phyloP scores from a whole-genome alignment of 2,797 vertebrate species.

The Corythornis leucogaster region DNA sequence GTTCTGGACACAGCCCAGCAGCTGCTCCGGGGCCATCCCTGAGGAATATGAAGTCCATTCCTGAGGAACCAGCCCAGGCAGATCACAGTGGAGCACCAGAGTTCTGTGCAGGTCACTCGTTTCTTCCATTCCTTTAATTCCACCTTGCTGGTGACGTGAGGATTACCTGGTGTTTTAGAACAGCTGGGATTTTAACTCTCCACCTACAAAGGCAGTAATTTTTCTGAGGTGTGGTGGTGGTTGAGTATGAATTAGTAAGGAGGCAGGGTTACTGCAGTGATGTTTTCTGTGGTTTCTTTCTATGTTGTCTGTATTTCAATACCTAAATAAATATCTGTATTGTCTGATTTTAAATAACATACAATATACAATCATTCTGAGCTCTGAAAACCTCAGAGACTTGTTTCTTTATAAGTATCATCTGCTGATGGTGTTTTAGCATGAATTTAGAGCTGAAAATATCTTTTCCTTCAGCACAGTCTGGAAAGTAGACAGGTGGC shows the following conservation, averaged over 20 bases:
- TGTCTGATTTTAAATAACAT: not conserved
- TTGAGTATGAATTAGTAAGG: not conserved
- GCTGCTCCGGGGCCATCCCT: not conserved
- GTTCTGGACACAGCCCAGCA: not conserved
- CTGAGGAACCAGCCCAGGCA: conserved; percentile 66
- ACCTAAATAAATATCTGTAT: not conserved
- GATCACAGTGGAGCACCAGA: conserved; percentile 62
- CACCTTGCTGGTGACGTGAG: not conserved
- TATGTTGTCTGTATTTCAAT: not conserved
- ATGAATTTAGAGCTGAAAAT: conserved; percentile 7
- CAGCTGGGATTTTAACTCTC: conserved; percentile 17
- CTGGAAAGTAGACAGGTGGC: conserved; percentile 65
- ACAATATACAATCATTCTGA: not conserved
- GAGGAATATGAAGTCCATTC: conserved; percentile 77
- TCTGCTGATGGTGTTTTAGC: not conserved
- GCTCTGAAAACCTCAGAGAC: not conserved
- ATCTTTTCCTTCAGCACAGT: not conserved
- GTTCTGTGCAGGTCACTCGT: conserved; percentile 64
- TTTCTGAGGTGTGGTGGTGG: not conserved
- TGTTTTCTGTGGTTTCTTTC: not conserved
- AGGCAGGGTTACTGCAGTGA: not conserved
- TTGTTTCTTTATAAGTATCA: not conserved
- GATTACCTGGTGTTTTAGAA: not conserved
- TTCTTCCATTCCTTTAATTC: conserved; percentile 25
- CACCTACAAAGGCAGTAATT: conserved; percentile 15